Evolutionary conservation across 2,113 vertebrate species (phyloP), one percentile per base, ranked within the genome.

Genomic region (Onychostruthus taczanowskii): DNA sequence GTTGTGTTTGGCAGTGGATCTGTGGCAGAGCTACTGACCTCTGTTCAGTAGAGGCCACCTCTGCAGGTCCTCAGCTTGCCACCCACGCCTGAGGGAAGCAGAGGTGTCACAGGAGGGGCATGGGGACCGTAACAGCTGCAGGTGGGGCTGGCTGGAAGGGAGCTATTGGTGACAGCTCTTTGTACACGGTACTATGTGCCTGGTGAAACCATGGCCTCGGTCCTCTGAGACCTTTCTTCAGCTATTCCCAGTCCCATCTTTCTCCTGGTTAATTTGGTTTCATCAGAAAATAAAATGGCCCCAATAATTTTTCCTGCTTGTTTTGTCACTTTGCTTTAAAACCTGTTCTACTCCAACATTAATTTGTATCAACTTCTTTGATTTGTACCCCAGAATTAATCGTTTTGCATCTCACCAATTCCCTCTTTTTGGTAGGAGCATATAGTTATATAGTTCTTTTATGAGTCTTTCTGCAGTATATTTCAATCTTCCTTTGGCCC

Each of bases 171-270:
- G 37, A 12, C 27, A 74, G 13, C 22, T 27, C 23, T 5, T 44
- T 13, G 37, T 31, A 6, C 3, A 3, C 0, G 1, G 11, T 8
- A 1, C 21, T 47, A 2, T 7, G 2, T 47, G 30, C 44, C 39
- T 52, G 58, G 27, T 61, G 43, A 76, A 87, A 49, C 28, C 24
- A 9, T 55, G 47, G n/a, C 30, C 16, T 82, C 0, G 0, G 6
- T 70, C 26, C 73, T 76, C 58, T 58, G 58, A 63, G 47, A 39
- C 44, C 16, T 58, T 67, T 53, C 26, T 43, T 28, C 35, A 64
- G 12, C 50, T 69, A 27, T 67, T 61, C 46, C 20, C 27, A 66
- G 49, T 26, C 35, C 20, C 16, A 8, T 50, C 58, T 75, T 73
- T 52, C 33, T 84, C 16, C 69, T 78, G 21, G 19, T 44, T 81